Conservation (phyloP, 2,888 invertebrate genomes). For the Lypha dubia region DNA sequence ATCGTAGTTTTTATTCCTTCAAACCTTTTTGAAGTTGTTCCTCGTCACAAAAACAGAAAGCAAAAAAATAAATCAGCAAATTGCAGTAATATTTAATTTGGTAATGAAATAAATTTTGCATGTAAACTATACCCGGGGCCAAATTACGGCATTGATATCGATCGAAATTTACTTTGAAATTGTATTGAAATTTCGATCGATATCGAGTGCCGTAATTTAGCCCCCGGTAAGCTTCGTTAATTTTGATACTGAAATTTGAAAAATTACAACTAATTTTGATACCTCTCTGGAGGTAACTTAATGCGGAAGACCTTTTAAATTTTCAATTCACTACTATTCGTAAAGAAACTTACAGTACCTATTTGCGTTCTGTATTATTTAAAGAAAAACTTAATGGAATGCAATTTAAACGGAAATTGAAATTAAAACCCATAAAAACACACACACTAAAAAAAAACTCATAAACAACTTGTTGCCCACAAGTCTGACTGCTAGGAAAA, state of each 20-base stretch:
- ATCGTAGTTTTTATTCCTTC: background rate
- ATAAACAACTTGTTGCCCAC: constrained; percentile 59
- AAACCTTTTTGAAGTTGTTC: background rate
- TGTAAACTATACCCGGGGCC: no score
- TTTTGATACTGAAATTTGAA: no score
- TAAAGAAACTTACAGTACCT: background rate
- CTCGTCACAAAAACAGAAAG: background rate
- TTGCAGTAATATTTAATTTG: background rate
- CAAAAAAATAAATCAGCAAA: no score
- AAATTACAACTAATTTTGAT: no score
- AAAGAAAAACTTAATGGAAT: background rate
- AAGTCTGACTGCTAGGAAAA: constrained; percentile 37
- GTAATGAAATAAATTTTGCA: background rate
- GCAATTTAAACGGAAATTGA: constrained; percentile 31
- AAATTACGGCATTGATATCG: no score
- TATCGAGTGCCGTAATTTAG: no score
- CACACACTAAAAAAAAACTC: background rate
- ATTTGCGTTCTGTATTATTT: background rate
- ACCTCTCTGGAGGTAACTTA: no score
- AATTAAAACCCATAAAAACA: background rate
- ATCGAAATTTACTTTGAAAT: no score
- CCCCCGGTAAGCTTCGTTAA: no score
- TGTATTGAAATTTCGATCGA: no score
- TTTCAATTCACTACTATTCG: background rate
- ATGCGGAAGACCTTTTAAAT: background rate